Conservation (phyloP, 2,113 vertebrate species). For the Hylia prasina region DNA sequence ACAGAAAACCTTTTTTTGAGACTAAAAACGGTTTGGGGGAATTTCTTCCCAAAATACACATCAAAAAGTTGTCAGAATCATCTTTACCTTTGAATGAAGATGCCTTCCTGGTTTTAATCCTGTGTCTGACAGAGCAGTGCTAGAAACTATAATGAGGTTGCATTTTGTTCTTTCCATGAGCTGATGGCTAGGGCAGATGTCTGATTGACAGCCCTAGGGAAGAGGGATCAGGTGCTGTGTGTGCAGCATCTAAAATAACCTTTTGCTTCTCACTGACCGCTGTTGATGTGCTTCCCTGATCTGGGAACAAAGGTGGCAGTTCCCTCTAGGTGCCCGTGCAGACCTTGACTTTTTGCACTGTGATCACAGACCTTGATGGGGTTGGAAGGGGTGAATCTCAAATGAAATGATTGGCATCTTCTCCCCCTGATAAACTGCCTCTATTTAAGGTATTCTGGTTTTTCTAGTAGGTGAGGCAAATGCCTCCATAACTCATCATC, state of each 20-base stretch:
- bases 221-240: not conserved
- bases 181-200: not conserved
- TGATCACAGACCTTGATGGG: not conserved
- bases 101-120: not conserved
- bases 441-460: not conserved
- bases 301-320: not conserved
- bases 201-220: not conserved
- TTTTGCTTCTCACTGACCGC: conserved; percentile 10
- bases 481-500: conserved; percentile 1
- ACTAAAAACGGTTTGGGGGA: not conserved
- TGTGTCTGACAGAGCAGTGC: not conserved
- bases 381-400: not conserved
- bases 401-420: not conserved
- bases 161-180: conserved; percentile 12
- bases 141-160: not conserved
- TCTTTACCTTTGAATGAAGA: not conserved
- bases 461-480: not conserved
- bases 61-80: not conserved
- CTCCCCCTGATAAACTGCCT: not conserved
- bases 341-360: not conserved
- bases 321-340: not conserved
- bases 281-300: not conserved
- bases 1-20: not conserved
- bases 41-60: not conserved
- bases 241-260: conserved; percentile 17